These are phyloP conservation scores for Suricata suricatta DNA, from an alignment of 2,113 vertebrate species.

Conservation along the genomic window DNA sequence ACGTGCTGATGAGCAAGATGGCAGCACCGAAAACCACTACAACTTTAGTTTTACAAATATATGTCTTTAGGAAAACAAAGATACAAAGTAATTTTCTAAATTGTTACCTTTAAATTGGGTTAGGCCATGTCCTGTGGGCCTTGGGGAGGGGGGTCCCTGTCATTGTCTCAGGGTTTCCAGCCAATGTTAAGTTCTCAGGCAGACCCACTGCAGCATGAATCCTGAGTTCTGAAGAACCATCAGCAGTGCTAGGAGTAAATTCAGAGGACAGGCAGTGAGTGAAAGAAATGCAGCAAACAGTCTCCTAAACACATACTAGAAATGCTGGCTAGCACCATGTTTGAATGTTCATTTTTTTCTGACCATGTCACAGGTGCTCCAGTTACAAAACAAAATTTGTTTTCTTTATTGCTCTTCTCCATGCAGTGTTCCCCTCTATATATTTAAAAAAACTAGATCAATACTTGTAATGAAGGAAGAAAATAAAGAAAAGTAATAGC, in stretches of 20 bases:
- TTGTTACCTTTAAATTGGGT: constrained; percentile 32
- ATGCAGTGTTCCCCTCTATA: not conserved
- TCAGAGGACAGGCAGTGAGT: not conserved
- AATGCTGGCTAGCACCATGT: not conserved
- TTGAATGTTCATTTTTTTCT: not conserved
- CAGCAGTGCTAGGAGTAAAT: constrained; percentile 4
- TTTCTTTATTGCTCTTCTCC: not conserved
- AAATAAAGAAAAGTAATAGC: not conserved
- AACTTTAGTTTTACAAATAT: not conserved
- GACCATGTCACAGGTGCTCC: not conserved
- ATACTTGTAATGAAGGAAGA: not conserved
- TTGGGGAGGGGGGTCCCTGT: not conserved
- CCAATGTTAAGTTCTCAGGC: not conserved
- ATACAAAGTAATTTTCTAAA: constrained; percentile 20
- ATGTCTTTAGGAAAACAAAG: not conserved
- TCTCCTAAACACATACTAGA: not conserved
- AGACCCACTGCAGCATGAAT: not conserved
- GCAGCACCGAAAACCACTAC: not conserved
- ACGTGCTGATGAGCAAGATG: not conserved
- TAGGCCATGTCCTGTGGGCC: not conserved
- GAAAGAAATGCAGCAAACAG: not conserved
- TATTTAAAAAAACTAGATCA: not conserved
- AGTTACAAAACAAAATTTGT: not conserved
- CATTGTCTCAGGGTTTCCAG: not conserved
- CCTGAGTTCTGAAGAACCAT: not conserved